Conservation (phyloP, 2,797 vertebrate genomes). For the Sorex maritimensis region DNA sequence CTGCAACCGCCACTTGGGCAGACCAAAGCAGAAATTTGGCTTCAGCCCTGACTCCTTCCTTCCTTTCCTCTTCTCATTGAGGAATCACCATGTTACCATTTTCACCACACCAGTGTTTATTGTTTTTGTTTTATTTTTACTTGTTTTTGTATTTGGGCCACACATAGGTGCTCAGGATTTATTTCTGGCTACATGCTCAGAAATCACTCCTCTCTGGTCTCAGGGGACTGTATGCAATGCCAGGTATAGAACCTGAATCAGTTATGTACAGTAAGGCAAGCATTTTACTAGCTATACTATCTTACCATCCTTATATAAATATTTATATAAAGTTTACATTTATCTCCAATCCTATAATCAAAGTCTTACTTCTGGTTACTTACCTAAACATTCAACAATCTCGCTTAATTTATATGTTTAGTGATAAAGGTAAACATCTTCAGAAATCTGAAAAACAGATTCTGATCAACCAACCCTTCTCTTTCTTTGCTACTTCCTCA, state of each 20-base stretch:
- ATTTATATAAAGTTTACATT: not conserved
- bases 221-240: too few species aligned
- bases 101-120: not conserved
- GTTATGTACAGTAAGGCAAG: too few species aligned
- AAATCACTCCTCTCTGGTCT: too few species aligned
- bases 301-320: not conserved
- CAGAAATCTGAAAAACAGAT: not conserved
- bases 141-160: too few species aligned
- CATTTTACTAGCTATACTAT: too few species aligned
- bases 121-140: too few species aligned
- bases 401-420: conserved; percentile 5
- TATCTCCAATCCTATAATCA: not conserved
- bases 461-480: not conserved
- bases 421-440: conserved; percentile 13
- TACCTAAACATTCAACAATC: not conserved
- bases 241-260: too few species aligned
- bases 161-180: too few species aligned
- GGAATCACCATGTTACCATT: not conserved
- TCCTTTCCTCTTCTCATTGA: not conserved
- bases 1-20: not conserved
- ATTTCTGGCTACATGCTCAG: too few species aligned
- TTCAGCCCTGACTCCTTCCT: not conserved
- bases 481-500: not conserved
- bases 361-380: not conserved
- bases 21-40: not conserved